Evolutionary conservation across 2,113 vertebrate genomes (phyloP).

Genomic region (Microcebus griseorufus): DNA sequence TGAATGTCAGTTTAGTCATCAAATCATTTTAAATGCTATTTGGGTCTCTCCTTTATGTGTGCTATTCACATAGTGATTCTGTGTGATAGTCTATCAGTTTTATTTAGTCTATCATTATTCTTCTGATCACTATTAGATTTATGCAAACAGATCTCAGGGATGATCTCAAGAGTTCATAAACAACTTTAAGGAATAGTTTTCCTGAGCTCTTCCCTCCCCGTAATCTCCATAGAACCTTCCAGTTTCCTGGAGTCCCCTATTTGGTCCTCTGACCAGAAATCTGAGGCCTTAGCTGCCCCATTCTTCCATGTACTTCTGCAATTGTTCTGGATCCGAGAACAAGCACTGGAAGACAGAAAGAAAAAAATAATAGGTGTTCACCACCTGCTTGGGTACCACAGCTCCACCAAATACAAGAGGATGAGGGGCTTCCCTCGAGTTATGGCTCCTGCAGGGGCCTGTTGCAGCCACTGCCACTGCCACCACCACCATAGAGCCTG

Average conservation of each 20-base stretch:
- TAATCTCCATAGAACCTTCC: background rate
- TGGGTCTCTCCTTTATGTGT: background rate
- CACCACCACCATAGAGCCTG: background rate
- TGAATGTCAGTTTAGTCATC: background rate
- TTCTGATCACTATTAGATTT: background rate
- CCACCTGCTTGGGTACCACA: background rate
- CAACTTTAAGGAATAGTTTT: background rate
- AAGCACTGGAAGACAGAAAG: background rate
- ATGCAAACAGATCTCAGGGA: background rate
- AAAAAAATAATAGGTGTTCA: background rate
- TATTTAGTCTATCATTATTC: background rate
- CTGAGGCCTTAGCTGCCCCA: rapidly evolving
- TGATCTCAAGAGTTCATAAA: background rate
- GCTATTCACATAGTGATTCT: background rate
- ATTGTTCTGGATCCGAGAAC: background rate
- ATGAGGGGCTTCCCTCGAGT: background rate
- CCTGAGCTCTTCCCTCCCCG: rapidly evolving
- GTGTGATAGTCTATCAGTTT: background rate
- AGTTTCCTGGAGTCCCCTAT: background rate
- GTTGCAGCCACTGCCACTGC: too few relatives aligned
- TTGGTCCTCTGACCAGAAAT: background rate
- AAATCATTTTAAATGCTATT: background rate
- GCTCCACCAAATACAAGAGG: background rate
- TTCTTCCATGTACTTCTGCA: background rate
- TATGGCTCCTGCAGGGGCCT: background rate